phyloP scores from a whole-genome alignment of 2,888 invertebrate genomes.

The Rhamnusium bicolor region DNA sequence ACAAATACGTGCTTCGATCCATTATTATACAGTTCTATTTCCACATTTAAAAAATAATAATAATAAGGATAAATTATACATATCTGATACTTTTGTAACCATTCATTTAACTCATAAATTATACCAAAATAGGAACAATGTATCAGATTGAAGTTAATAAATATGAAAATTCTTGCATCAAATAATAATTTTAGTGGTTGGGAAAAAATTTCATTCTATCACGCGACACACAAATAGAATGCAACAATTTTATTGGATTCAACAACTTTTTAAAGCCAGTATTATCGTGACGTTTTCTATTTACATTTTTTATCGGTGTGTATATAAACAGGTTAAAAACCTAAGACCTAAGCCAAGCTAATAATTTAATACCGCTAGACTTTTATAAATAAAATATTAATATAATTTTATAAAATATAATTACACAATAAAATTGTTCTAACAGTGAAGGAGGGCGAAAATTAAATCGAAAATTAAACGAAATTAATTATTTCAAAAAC shows the following conservation, averaged over 20 bases:
- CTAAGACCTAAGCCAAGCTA: constrained; percentile 3
- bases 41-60: too few relatives aligned
- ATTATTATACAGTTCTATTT: too few relatives aligned
- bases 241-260: constrained; percentile 12
- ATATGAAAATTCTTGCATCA: constrained; percentile 3
- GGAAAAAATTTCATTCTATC: constrained; percentile 3
- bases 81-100: neutral
- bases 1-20: too few relatives aligned
- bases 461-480: neutral
- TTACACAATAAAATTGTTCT: neutral
- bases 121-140: neutral
- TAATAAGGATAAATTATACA: neutral
- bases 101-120: neutral
- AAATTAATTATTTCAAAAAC: too few relatives aligned
- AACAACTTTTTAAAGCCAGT: neutral
- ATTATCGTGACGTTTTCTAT: constrained; percentile 18
- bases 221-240: constrained; percentile 16
- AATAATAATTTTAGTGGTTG: neutral
- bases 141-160: neutral
- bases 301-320: constrained; percentile 8
- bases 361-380: constrained; percentile 5
- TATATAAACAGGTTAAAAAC: constrained; percentile 21
- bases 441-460: neutral
- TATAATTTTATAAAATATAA: constrained; percentile 3
- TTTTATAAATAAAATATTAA: constrained; percentile 2